These are phyloP conservation scores for Sphaerophoria taeniata DNA, from an alignment of 2,888 invertebrate species.

Conservation along the genomic window DNA sequence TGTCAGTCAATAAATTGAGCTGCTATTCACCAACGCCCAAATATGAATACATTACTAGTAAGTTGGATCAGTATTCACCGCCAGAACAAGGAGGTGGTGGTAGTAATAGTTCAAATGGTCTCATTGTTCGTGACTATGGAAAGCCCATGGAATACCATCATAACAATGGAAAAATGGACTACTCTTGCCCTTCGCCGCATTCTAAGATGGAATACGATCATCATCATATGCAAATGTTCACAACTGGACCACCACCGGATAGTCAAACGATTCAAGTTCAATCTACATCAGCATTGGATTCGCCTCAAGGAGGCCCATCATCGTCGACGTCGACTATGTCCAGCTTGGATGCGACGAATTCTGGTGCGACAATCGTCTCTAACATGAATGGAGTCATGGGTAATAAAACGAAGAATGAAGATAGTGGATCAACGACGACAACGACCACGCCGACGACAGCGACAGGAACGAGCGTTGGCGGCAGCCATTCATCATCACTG, in stretches of 20 bases:
- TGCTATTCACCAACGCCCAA: slow-evolving; percentile 83
- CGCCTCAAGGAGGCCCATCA: slow-evolving; percentile 63
- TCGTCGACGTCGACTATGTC: slow-evolving; percentile 70
- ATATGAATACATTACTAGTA: slow-evolving; percentile 81
- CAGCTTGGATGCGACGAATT: slow-evolving; percentile 64
- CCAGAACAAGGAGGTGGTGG: slow-evolving; percentile 71
- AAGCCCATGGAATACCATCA: slow-evolving; percentile 75
- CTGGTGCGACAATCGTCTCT: slow-evolving; percentile 67
- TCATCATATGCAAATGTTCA: slow-evolving; percentile 80
- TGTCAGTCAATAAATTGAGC: slow-evolving; percentile 79
- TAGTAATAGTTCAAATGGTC: slow-evolving; percentile 75
- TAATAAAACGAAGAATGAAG: slow-evolving; percentile 69
- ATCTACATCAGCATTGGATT: slow-evolving; percentile 63
- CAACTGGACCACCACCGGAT: slow-evolving; percentile 77
- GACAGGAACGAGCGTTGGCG: slow-evolving; percentile 58
- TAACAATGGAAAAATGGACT: slow-evolving; percentile 80
- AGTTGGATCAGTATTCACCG: slow-evolving; percentile 79
- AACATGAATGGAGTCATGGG: slow-evolving; percentile 72
- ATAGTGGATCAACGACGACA: slow-evolving; percentile 59
- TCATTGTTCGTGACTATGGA: slow-evolving; percentile 68
- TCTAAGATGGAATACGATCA: slow-evolving; percentile 79
- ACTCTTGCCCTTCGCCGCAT: slow-evolving; percentile 77
- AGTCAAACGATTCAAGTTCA: slow-evolving; percentile 71
- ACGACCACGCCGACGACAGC: slow-evolving; percentile 55
- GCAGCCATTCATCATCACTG: slow-evolving; percentile 66